phyloP scores from a whole-genome alignment of 2,113 vertebrate species.

The Rhinoptilus africanus region DNA sequence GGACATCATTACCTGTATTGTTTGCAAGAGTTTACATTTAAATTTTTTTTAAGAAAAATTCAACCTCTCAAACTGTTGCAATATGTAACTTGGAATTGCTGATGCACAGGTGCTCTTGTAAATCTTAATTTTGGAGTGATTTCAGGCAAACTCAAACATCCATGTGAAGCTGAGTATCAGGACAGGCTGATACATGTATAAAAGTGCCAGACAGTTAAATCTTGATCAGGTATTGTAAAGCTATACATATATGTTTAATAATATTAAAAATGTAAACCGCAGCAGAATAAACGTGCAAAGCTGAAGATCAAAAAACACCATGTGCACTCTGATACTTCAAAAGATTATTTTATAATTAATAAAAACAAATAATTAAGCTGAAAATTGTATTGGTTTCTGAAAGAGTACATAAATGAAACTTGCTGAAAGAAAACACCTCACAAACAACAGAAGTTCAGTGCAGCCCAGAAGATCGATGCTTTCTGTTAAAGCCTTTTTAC shows the following conservation, averaged over 20 bases:
- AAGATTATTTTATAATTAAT: conserved; percentile 72
- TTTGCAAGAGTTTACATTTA: conserved; percentile 71
- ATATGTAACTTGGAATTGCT: conserved; percentile 17
- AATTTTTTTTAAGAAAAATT: conserved; percentile 56
- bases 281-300: conserved; percentile 68
- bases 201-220: conserved; percentile 71
- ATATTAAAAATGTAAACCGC: conserved; percentile 72
- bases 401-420: conserved; percentile 4
- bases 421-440: not conserved
- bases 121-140: conserved; percentile 55
- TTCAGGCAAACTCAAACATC: conserved; percentile 45
- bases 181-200: conserved; percentile 58
- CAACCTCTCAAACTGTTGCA: conserved; percentile 56
- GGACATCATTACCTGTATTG: conserved; percentile 60
- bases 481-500: not conserved
- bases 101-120: conserved; percentile 60
- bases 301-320: conserved; percentile 55
- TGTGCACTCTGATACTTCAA: conserved; percentile 72
- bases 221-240: conserved; percentile 76
- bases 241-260: conserved; percentile 74
- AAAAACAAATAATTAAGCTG: conserved; percentile 70
- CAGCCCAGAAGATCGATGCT: not conserved
- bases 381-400: conserved; percentile 67
- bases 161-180: conserved; percentile 25
- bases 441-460: not conserved